Conservation (phyloP, 2,113 vertebrate genomes). For the Glaucomys volans region DNA sequence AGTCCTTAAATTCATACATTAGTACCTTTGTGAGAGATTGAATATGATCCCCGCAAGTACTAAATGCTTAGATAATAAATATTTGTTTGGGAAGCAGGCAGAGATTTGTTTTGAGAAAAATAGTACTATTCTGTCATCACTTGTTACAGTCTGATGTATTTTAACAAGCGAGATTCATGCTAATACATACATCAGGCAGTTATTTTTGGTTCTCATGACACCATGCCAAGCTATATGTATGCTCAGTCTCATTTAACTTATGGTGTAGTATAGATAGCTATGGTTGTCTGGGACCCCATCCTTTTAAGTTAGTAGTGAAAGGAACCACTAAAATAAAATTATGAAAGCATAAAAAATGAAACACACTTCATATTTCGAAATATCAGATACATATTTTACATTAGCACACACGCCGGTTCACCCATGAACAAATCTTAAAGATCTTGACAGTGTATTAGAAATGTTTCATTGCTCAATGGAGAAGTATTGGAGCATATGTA, state of each 20-base stretch:
- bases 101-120: neutral
- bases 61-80: neutral
- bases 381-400: neutral
- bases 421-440: neutral
- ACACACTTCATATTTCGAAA: neutral
- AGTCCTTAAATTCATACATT: neutral
- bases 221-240: neutral
- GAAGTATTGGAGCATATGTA: neutral
- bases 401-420: neutral
- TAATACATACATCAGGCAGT: neutral
- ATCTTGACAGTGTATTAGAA: neutral
- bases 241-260: neutral
- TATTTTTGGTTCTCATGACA: neutral
- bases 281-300: neutral
- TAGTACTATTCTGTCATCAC: neutral
- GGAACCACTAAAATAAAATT: neutral
- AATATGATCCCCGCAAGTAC: neutral
- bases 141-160: neutral
- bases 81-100: neutral
- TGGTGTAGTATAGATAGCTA: neutral
- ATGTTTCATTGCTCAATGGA: neutral
- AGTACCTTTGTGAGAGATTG: neutral
- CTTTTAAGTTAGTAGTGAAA: neutral
- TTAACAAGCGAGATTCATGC: neutral
- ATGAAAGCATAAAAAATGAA: neutral